phyloP scores from a whole-genome alignment of 92 coral and sea anemone species.

The Actinostola sp. region DNA sequence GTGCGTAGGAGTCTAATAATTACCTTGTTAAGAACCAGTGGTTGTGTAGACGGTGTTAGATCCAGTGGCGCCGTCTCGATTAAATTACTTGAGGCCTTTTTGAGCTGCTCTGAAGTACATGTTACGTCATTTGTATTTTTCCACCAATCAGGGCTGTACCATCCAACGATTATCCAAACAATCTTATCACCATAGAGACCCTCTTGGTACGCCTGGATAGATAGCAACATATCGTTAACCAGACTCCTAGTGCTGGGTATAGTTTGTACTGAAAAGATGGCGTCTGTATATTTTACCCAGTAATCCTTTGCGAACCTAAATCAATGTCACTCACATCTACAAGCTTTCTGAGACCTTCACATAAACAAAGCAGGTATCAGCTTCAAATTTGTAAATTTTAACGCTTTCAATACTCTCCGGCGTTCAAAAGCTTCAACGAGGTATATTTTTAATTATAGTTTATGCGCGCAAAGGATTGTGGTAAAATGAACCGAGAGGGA shows the following conservation, averaged over 20 bases:
- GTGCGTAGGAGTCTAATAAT: neutral
- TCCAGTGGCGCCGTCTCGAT: slow-evolving; percentile 65
- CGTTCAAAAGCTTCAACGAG: no score
- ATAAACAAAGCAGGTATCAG: no score
- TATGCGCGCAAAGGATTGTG: neutral
- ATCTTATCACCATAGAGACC: slow-evolving; percentile 66
- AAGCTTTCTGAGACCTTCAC: no score
- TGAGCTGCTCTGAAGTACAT: slow-evolving; percentile 58
- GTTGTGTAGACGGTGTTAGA: slow-evolving; percentile 14
- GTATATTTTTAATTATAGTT: no score
- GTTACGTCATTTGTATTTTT: slow-evolving; percentile 39
- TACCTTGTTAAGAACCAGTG: slow-evolving; percentile 48
- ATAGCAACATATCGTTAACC: neutral
- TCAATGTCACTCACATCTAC: no score
- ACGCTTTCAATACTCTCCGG: no score
- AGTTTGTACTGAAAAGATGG: neutral
- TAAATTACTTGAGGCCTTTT: slow-evolving; percentile 56
- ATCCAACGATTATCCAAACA: slow-evolving; percentile 83
- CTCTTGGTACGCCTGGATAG: slow-evolving; percentile 61
- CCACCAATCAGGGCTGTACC: slow-evolving; percentile 81
- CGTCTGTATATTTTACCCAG: no score
- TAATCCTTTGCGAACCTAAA: no score
- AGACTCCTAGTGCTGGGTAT: neutral
- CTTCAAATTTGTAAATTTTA: no score
- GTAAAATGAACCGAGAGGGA: no score